These are phyloP conservation scores for Acleris sparsana DNA, from an alignment of 2,888 invertebrate genomes.

Conservation along the genomic window DNA sequence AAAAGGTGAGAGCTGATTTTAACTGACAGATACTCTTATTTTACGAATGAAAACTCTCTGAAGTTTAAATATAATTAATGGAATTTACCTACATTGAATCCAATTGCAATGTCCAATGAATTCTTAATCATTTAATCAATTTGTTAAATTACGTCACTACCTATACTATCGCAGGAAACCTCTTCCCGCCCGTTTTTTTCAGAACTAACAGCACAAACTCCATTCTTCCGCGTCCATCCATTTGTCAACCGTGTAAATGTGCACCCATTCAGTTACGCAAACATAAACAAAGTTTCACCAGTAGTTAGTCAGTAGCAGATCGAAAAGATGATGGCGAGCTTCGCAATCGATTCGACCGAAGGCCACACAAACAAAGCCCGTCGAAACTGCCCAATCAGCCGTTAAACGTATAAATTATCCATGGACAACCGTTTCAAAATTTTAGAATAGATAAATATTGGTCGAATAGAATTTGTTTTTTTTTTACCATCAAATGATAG, in stretches of 20 bases:
- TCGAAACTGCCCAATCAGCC: conserved; percentile 4
- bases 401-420: conserved; percentile 6
- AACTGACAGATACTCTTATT: too few relatives aligned
- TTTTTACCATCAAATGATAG: too few relatives aligned
- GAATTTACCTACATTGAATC: too few relatives aligned
- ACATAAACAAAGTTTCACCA: conserved; percentile 18
- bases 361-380: conserved; percentile 14
- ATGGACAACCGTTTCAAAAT: not conserved
- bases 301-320: conserved; percentile 12
- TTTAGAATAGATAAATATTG: too few relatives aligned
- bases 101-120: too few relatives aligned
- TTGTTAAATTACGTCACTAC: too few relatives aligned
- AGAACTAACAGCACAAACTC: not conserved
- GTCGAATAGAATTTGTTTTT: not conserved
- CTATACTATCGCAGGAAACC: too few relatives aligned
- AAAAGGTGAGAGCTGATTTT: too few relatives aligned
- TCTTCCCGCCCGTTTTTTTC: not conserved
- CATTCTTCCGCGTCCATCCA: conserved; percentile 10
- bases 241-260: not conserved
- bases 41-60: too few relatives aligned
- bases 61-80: too few relatives aligned
- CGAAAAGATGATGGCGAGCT: conserved; percentile 20
- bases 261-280: conserved; percentile 12
- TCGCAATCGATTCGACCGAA: conserved; percentile 25
- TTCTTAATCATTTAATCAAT: too few relatives aligned